Percentiles rank a stretch among this genome's conserved stretches.
Evolutionary conservation across 2,888 invertebrate species (phyloP).

Genomic region (Junonia oenone): DNA sequence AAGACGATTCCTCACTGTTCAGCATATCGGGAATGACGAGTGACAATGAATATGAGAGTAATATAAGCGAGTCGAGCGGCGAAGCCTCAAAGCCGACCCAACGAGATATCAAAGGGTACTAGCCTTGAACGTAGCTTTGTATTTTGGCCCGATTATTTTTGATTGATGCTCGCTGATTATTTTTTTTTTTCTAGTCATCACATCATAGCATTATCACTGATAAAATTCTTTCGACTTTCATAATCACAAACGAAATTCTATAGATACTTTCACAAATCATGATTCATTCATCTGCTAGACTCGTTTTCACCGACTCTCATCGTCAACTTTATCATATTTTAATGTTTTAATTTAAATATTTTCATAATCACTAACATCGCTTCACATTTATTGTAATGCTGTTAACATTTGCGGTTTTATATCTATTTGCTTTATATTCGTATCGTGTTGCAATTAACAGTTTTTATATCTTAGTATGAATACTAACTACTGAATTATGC

Average conservation of each 20-base stretch:
- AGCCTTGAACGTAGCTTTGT: slow-evolving; percentile 62
- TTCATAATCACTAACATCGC: background rate
- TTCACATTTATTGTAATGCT: background rate
- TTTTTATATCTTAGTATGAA: background rate
- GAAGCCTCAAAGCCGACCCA: slow-evolving; percentile 70
- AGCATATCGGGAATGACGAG: slow-evolving; percentile 80
- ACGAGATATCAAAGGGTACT: slow-evolving; percentile 74
- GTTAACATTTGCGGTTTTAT: background rate
- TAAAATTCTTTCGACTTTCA: background rate
- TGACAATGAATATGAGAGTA: slow-evolving; percentile 78
- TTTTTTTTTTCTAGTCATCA: slow-evolving; percentile 37
- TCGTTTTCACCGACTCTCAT: slow-evolving; percentile 8
- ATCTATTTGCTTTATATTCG: background rate
- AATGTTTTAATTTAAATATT: slow-evolving; percentile 4
- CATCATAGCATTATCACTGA: slow-evolving; percentile 3
- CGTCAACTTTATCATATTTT: slow-evolving; percentile 2
- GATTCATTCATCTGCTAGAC: slow-evolving; percentile 4
- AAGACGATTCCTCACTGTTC: slow-evolving; percentile 77
- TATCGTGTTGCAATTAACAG: background rate
- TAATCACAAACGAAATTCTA: too few species aligned
- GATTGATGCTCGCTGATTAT: slow-evolving; percentile 56
- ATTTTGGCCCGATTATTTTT: slow-evolving; percentile 62
- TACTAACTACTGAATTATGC: background rate
- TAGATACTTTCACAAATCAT: background rate
- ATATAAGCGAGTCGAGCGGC: slow-evolving; percentile 75